Evolutionary conservation across 2,888 invertebrate genomes (phyloP), one percentile per base, ranked within the genome.

Genomic region (Omphaloscelis lunosa): DNA sequence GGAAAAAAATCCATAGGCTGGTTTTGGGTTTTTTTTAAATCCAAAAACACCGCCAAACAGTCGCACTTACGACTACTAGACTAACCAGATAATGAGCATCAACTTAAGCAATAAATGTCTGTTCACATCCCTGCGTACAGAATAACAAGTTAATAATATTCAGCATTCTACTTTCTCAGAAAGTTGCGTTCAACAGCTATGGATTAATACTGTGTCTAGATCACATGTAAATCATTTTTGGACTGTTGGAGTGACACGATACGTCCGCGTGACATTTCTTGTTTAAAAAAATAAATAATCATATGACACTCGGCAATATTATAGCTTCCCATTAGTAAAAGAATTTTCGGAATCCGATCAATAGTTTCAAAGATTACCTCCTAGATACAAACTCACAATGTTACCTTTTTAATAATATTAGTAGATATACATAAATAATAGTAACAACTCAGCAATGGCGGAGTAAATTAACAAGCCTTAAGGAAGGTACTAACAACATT

Each of bases 201-300:
- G 20, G 7, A 48, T 39, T 68, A 39, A 48, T 67, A 48, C 23
- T 6, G 51, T 51, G 45, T 23, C 41, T 45, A 27, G 5, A 45
- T 69, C 27, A 69, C 34, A 70, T 61, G 34, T 78, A 61, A 77
- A 61, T 70, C 45, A 63, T 56, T 56, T 29, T 29, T 63, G 34
- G 17, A 72, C 45, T 67, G 23, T 39, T 72, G 39, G 23, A 67
- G n/a, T 53, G n/a, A 75, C 63, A 51, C n/a, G n/a, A n/a, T n/a
- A n/a, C n/a, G n/a, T n/a, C n/a, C n/a, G n/a, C n/a, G n/a, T n/a
- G n/a, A n/a, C n/a, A n/a, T n/a, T n/a, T n/a, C n/a, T n/a, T n/a
- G n/a, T n/a, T n/a, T n/a, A n/a, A n/a, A n/a, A n/a, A n/a, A n/a
- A n/a, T n/a, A n/a, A n/a, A n/a, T n/a, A n/a, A n/a, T n/a, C n/a